Evolutionary conservation across 2,888 invertebrate genomes (phyloP).

Genomic region (Mythimna albipuncta): DNA sequence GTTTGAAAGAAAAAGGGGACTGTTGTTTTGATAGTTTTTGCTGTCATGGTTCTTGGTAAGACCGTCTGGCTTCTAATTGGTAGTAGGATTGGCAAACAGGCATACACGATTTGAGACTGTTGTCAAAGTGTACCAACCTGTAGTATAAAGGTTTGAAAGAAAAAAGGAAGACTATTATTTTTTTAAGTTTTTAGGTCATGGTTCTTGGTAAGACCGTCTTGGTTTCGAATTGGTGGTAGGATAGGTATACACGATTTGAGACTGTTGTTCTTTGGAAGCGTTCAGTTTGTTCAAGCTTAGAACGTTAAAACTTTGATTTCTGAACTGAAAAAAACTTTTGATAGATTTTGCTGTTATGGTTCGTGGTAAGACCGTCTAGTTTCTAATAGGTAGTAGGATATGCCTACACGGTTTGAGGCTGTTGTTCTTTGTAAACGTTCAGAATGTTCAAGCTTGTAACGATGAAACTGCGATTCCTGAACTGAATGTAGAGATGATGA

Average conservation of each 20-base stretch:
- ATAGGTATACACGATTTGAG: too few relatives aligned
- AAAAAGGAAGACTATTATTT: too few relatives aligned
- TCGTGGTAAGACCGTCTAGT: not conserved
- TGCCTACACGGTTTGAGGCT: too few relatives aligned
- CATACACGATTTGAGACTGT: not conserved
- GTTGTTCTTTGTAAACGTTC: not conserved
- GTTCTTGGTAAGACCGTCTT: too few relatives aligned
- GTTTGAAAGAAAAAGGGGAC: slow-evolving; percentile 6
- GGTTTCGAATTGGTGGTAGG: too few relatives aligned
- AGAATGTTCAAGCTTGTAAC: not conserved
- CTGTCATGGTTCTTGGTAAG: not conserved
- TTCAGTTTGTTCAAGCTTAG: too few relatives aligned
- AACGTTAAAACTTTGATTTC: too few relatives aligned
- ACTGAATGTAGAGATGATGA: not conserved
- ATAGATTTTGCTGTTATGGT: too few relatives aligned
- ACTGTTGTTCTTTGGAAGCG: too few relatives aligned
- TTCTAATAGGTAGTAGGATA: not conserved
- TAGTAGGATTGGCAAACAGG: not conserved
- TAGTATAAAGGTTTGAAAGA: too few relatives aligned
- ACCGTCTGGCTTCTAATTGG: not conserved
- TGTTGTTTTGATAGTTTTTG: not conserved
- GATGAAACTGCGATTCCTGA: not conserved
- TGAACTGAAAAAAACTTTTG: too few relatives aligned
- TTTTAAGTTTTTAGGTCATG: too few relatives aligned
- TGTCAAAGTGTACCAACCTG: not conserved